phyloP scores from a whole-genome alignment of 1,140 invertebrate species.

The Tribolium madens region DNA sequence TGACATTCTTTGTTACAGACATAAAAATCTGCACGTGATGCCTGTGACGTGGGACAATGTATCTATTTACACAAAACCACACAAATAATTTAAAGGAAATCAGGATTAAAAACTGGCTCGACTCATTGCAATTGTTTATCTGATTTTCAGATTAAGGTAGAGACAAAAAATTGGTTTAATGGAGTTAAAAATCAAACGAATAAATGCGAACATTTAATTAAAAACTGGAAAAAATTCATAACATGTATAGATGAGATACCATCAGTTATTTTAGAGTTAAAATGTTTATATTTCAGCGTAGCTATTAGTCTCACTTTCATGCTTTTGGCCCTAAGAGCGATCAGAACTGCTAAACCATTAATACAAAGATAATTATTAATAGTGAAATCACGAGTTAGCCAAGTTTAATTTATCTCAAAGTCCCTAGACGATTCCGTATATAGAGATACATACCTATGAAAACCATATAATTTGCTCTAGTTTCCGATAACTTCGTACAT shows the following conservation, averaged over 20 bases:
- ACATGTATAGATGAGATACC: not conserved
- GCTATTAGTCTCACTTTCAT: not conserved
- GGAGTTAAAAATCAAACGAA: too few relatives aligned
- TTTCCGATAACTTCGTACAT: constrained; percentile 34
- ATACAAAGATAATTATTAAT: constrained; percentile 12
- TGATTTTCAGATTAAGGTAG: not conserved
- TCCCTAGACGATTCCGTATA: constrained; percentile 16
- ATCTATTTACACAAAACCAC: not conserved
- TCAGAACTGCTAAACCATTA: not conserved
- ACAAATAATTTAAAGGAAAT: not conserved
- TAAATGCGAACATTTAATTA: not conserved
- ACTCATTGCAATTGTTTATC: not conserved
- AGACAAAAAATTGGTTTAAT: too few relatives aligned
- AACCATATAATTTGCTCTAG: constrained; percentile 35
- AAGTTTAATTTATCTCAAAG: constrained; percentile 16
- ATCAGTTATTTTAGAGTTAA: not conserved
- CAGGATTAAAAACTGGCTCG: not conserved
- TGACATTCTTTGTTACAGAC: constrained; percentile 13
- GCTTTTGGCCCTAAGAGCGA: not conserved
- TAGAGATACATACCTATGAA: constrained; percentile 22
- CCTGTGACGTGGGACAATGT: not conserved
- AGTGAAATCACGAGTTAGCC: constrained; percentile 8
- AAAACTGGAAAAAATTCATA: not conserved
- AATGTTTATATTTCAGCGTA: not conserved
- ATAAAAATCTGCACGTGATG: constrained; percentile 8